Conservation (phyloP, 2,113 vertebrate genomes). For the Girardinichthys multiradiatus region DNA sequence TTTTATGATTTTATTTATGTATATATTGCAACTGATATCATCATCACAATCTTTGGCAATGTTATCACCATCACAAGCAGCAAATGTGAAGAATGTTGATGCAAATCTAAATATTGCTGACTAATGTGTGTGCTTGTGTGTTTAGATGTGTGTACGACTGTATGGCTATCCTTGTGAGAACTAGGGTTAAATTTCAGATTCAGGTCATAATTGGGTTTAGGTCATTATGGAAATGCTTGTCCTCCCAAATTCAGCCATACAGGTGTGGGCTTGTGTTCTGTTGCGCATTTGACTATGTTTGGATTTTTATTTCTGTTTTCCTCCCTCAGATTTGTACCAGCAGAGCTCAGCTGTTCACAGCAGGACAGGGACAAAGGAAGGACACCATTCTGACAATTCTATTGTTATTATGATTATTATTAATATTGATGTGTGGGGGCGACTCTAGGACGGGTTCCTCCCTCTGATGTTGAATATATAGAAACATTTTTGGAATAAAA, state of each 20-base stretch:
- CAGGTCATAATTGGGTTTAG: neutral
- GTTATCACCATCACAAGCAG: neutral
- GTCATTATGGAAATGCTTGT: neutral
- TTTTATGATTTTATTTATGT: neutral
- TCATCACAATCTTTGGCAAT: too few relatives aligned
- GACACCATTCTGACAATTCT: constrained; percentile 59
- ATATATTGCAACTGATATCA: too few relatives aligned
- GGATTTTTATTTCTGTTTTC: constrained; percentile 11
- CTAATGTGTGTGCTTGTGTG: neutral
- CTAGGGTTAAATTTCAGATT: neutral
- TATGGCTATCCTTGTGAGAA: constrained; percentile 6
- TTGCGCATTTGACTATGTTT: neutral
- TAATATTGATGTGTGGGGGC: constrained; percentile 69
- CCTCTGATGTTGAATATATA: constrained; percentile 78
- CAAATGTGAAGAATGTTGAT: neutral
- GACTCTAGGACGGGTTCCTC: constrained; percentile 57
- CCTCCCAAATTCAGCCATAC: neutral
- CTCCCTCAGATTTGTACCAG: constrained; percentile 57
- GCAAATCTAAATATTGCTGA: neutral
- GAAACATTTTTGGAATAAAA: constrained; percentile 77
- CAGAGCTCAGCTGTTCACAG: constrained; percentile 48
- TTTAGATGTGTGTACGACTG: neutral
- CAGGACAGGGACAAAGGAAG: constrained; percentile 22
- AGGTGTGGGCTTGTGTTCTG: neutral
- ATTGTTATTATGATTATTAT: constrained; percentile 69